Evolutionary conservation across 1,140 invertebrate species (phyloP).

Genomic region (Himalopsyche phryganea): DNA sequence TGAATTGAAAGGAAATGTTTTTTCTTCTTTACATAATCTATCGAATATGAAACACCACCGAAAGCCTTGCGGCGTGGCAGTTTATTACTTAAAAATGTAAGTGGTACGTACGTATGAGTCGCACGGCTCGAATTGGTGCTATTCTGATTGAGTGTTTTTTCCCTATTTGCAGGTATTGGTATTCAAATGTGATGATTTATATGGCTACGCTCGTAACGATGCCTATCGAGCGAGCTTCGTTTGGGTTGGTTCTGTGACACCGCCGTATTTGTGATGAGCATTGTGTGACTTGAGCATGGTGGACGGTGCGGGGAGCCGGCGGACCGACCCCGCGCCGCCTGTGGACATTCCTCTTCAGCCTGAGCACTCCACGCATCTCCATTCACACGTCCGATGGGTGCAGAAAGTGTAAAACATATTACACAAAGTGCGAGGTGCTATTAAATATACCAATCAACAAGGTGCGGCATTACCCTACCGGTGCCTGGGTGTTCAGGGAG

Average conservation of each 20-base stretch:
- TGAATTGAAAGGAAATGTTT: too few relatives aligned
- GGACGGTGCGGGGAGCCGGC: neutral
- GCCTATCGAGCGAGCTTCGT: conserved; percentile 13
- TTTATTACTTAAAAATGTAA: conserved; percentile 3
- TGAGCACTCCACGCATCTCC: conserved; percentile 1
- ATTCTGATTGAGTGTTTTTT: conserved; percentile 32
- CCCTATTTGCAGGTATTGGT: conserved; percentile 55
- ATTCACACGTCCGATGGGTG: conserved; percentile 3
- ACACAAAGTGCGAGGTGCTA: conserved; percentile 33
- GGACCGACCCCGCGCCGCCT: neutral
- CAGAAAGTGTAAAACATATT: conserved; percentile 16
- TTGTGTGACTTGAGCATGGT: conserved; percentile 20
- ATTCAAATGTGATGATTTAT: conserved; percentile 58
- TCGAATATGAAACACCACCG: neutral
- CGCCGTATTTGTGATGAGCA: conserved; percentile 17
- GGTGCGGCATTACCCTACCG: conserved; percentile 34
- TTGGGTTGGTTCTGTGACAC: conserved; percentile 12
- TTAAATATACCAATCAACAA: conserved; percentile 23
- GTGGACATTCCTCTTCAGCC: conserved; percentile 1
- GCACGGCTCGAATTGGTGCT: conserved; percentile 46
- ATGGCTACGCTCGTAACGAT: neutral
- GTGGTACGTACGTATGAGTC: conserved; percentile 36
- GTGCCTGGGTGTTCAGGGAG: conserved; percentile 28
- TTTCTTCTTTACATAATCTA: neutral
- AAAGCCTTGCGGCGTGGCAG: neutral